Conservation (phyloP, 2,888 invertebrate genomes). For the Andrena minutula region DNA sequence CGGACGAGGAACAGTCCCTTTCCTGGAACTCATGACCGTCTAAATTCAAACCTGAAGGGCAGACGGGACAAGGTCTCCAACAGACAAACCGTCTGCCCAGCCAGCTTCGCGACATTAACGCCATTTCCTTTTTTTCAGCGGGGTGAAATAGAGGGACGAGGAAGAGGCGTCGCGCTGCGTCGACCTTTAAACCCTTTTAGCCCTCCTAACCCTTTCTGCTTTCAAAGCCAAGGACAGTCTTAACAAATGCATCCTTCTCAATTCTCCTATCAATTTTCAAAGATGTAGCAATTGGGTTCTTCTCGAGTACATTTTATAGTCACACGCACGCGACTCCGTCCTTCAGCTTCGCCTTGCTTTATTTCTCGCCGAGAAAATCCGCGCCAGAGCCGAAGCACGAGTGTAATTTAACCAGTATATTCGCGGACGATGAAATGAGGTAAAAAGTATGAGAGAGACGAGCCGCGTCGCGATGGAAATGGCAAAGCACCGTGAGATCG, state of each 20-base stretch:
- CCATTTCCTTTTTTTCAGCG: conserved; percentile 54
- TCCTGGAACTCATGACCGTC: conserved; percentile 57
- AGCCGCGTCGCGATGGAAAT: background rate
- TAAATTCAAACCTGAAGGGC: conserved; percentile 70
- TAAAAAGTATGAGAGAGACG: background rate
- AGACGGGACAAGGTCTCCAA: conserved; percentile 62
- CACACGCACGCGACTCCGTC: background rate
- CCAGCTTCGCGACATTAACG: conserved; percentile 66
- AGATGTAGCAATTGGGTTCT: background rate
- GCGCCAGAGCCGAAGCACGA: background rate
- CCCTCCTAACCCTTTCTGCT: conserved; percentile 13
- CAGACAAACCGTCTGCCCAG: conserved; percentile 65
- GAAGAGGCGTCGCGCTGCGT: background rate
- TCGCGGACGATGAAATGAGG: background rate
- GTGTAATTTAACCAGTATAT: background rate
- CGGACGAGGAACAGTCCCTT: conserved; percentile 46
- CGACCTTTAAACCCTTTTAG: conserved; percentile 28
- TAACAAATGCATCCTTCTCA: too few relatives aligned
- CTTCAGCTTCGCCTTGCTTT: background rate
- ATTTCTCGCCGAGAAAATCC: background rate
- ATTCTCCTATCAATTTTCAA: too few relatives aligned
- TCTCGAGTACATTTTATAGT: background rate
- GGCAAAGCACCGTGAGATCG: background rate
- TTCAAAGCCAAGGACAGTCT: background rate
- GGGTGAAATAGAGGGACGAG: conserved; percentile 14